Evolutionary conservation across 2,113 vertebrate genomes (phyloP), one percentile per base, ranked within the genome.

Genomic region (Datnioides undecimradiatus): DNA sequence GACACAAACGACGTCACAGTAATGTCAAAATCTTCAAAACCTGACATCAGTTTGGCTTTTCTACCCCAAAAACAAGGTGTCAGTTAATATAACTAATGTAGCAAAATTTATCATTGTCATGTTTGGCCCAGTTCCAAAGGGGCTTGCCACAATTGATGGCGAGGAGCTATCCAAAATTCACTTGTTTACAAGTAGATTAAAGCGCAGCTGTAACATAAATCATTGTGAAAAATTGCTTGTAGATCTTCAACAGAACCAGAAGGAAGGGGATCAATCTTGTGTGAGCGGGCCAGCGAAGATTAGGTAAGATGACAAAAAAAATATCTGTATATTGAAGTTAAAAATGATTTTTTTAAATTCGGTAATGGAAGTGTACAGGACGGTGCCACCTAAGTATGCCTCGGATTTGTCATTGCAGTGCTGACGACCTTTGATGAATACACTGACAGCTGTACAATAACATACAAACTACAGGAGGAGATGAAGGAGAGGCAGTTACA

Each of bases 261-360:
- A 45, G 58, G 76, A 77, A 6, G 49, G 17, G 80, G 49, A 85
- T 90, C 74, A 72, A 77, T 90, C 71, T 72, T 82, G 48, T 19
- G n/a, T n/a, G 58, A 76, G 64, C 13, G 11, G 16, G 12, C 8
- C 48, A 63, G 48, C 25, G 48, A 65, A 83, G 46, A 80, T 73
- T 70, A 68, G 27, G 38, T 49, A 45, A 48, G 19, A 51, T 23
- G 60, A 73, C 40, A 48, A 14, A 40, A 19, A 59, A 66, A 62
- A 48, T 21, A n/a, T n/a, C n/a, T n/a, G n/a, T n/a, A n/a, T n/a
- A 66, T 38, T 41, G 11, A 33, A 41, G 27, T 43, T 67, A 71
- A 59, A 65, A 59, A 46, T 7, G 38, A n/a, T 41, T 68, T 21
- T 73, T 13, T 73, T n/a, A n/a, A 21, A 72, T 66, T 54, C 46